Base-by-base conservation (phyloP, 2,113 vertebrate genomes). In the Trochalopteron elliotii region DNA sequence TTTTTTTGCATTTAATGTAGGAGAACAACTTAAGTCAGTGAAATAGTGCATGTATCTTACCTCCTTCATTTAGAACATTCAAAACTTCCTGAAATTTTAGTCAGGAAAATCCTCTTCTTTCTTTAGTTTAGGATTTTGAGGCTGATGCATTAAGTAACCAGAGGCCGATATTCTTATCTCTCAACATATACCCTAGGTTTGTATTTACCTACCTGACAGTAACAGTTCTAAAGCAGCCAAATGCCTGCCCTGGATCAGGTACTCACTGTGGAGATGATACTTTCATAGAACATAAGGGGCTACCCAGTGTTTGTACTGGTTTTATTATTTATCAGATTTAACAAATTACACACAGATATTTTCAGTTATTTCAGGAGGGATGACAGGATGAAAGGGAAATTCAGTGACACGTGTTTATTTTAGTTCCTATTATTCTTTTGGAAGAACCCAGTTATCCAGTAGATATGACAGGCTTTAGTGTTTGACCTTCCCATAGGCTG, bases 241-340 rank as follows among this genome's bases (percentile, higher is more conserved):
- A 27, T 40, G 40, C 27, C 27, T 83, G 53, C 15, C 3, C 13
- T 57, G 71, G 21, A 9, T 69, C 59, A 49, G 44, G 24, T 49
- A 37, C 44, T 82, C n/a, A 3, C 1, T 61, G 21, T 23, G 63
- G 42, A 88, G 45, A 35, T 15, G n/a, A 11, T 33, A 12, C 9
- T 5, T 24, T 17, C 37, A 57, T 7, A 45, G 37, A 40, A n/a
- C 31, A 15, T 31, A 10, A 65, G 12, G 42, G 18, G 6, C 65
- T 82, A 10, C 12, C 4, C 35, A 53, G 40, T 68, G 33, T 50
- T 90, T 74, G 10, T 65, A 5, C 31, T 85, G 17, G 2, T 79
- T 56, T 69, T 69, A 28, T 75, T 84, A 35, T 77, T 86, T 61
- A 33, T 60, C 49, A 83, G 61, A 80, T 80, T n/a, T 83, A 81